phyloP scores from a whole-genome alignment of 2,888 invertebrate genomes.

The Cosmia trapezina region DNA sequence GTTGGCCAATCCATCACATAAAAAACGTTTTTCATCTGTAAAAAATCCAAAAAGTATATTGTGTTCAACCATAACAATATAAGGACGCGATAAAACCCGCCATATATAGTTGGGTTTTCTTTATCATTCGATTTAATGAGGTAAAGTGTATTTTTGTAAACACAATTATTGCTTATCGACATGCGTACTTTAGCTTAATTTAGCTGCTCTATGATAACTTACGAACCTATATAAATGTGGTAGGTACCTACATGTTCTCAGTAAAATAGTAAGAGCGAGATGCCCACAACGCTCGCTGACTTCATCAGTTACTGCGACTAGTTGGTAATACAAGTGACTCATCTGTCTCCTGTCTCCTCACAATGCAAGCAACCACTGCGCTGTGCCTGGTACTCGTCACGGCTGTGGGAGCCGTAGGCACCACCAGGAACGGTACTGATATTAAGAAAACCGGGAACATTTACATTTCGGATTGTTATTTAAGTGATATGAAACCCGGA shows the following conservation, averaged over 20 bases:
- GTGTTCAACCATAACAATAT: no score
- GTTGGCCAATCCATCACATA: no score
- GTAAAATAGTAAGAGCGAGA: not conserved
- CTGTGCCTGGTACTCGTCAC: slow-evolving; percentile 3
- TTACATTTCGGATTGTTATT: slow-evolving; percentile 21
- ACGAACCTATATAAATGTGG: not conserved
- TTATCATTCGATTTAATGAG: no score
- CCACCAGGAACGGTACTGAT: not conserved
- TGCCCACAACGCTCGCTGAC: not conserved
- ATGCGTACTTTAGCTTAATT: no score
- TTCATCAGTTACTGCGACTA: not conserved
- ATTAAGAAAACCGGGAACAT: slow-evolving; percentile 9
- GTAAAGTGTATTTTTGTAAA: not conserved
- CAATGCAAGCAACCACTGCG: slow-evolving; percentile 4
- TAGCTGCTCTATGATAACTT: slow-evolving; percentile 7
- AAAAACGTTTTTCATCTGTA: no score
- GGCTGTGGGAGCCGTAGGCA: slow-evolving; percentile 1
- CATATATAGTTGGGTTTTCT: no score
- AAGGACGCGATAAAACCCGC: no score
- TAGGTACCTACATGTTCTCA: not conserved
- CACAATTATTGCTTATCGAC: no score
- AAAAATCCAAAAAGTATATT: no score
- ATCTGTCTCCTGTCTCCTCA: not conserved
- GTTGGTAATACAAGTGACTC: not conserved
- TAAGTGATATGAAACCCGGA: slow-evolving; percentile 7